These are phyloP conservation scores for Stramonita haemastoma DNA, from an alignment of 2,888 invertebrate genomes.

Conservation along the genomic window DNA sequence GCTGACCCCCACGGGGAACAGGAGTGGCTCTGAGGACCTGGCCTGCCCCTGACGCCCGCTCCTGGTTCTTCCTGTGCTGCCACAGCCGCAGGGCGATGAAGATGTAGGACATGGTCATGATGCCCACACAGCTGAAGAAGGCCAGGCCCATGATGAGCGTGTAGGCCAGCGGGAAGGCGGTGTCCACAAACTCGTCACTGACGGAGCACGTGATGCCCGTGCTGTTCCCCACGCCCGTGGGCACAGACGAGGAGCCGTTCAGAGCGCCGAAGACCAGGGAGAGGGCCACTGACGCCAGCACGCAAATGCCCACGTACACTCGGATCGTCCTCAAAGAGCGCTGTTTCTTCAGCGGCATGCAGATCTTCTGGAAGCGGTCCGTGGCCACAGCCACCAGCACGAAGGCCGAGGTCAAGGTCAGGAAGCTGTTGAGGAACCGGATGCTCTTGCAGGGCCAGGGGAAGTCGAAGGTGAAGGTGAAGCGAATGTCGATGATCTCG, in stretches of 20 bases:
- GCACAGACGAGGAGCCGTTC: slow-evolving; percentile 53
- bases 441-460: slow-evolving; percentile 58
- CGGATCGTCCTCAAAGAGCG: slow-evolving; percentile 53
- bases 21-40: not conserved
- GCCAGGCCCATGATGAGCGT: slow-evolving; percentile 52
- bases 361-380: slow-evolving; percentile 63
- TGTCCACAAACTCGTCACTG: slow-evolving; percentile 50
- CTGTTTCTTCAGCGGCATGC: slow-evolving; percentile 57
- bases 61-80: slow-evolving; percentile 45
- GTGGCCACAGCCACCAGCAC: slow-evolving; percentile 63
- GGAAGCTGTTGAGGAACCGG: slow-evolving; percentile 59
- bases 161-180: slow-evolving; percentile 55
- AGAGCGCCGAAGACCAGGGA: slow-evolving; percentile 56
- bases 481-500: slow-evolving; percentile 62
- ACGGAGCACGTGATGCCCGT: slow-evolving; percentile 60
- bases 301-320: slow-evolving; percentile 53
- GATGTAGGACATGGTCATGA: slow-evolving; percentile 54
- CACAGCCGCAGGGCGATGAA: slow-evolving; percentile 54
- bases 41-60: not conserved
- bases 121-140: slow-evolving; percentile 52
- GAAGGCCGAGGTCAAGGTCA: slow-evolving; percentile 64
- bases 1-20: too few relatives aligned
- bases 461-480: slow-evolving; percentile 61
- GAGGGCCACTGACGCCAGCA: slow-evolving; percentile 52
- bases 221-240: slow-evolving; percentile 42